Conservation (phyloP, 2,113 vertebrate genomes). For the Anseranas semipalmata region DNA sequence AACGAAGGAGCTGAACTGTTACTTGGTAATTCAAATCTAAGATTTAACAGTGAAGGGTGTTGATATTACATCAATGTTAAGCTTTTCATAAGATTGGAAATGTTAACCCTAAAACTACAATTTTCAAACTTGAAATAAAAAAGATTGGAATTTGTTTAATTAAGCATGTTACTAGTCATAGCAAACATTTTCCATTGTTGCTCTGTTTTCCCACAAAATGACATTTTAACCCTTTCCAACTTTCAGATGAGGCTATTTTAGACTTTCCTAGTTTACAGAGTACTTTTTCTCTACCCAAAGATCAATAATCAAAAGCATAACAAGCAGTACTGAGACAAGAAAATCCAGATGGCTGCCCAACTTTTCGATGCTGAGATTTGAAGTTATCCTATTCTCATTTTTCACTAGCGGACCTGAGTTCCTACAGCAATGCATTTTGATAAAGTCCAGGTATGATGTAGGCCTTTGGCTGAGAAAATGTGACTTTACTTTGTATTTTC, state of each 20-base stretch:
- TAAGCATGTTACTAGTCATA: not conserved
- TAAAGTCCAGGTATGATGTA: not conserved
- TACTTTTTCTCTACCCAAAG: not conserved
- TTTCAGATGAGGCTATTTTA: not conserved
- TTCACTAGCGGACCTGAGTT: not conserved
- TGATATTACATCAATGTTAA: not conserved
- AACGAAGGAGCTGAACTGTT: not conserved
- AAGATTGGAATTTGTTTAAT: not conserved
- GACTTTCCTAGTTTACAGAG: not conserved
- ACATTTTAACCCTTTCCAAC: not conserved
- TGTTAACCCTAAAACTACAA: not conserved
- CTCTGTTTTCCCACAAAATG: not conserved
- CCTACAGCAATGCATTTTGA: not conserved
- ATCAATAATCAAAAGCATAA: not conserved
- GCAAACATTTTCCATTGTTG: not conserved
- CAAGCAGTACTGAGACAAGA: not conserved
- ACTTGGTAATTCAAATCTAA: not conserved
- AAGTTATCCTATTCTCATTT: not conserved
- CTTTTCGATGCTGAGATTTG: not conserved
- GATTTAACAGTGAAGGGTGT: not conserved
- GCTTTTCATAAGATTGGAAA: not conserved
- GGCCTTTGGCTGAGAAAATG: not conserved
- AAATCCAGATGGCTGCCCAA: not conserved
- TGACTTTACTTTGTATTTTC: not conserved
- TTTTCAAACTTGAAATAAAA: not conserved